Conservation (phyloP, 1,140 invertebrate genomes). For the Drosophila kepulauana region DNA sequence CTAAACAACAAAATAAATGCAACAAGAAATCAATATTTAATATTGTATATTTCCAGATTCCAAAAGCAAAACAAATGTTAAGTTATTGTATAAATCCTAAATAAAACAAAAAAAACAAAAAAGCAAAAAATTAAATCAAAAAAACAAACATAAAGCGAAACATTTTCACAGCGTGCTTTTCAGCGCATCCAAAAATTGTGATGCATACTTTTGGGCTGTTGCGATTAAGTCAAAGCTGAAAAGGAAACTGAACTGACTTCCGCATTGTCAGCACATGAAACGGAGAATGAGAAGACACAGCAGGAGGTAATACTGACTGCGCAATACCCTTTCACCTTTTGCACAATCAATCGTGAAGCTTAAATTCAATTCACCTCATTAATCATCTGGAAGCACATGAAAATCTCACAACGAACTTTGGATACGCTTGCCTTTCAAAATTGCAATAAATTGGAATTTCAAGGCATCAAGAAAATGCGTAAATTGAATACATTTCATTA, state of each 20-base stretch:
- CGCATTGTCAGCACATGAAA: slow-evolving; percentile 1
- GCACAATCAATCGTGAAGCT: slow-evolving; percentile 12
- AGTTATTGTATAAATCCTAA: slow-evolving; percentile 82
- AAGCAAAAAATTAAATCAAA: slow-evolving; percentile 33
- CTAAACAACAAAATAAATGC: slow-evolving; percentile 32
- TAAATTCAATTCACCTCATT: slow-evolving; percentile 36
- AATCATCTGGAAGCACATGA: slow-evolving; percentile 8
- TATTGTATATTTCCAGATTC: slow-evolving; percentile 83
- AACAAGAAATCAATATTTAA: slow-evolving; percentile 81
- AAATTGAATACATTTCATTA: slow-evolving; percentile 34
- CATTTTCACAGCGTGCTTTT: slow-evolving; percentile 30
- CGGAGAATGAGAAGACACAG: background rate
- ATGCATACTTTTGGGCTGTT: slow-evolving; percentile 13
- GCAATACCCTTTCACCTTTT: slow-evolving; percentile 54
- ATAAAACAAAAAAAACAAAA: slow-evolving; percentile 39
- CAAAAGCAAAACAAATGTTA: slow-evolving; percentile 78
- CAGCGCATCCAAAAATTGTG: background rate
- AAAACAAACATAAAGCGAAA: slow-evolving; percentile 3
- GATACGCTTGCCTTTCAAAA: too few relatives aligned
- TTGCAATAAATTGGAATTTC: too few relatives aligned
- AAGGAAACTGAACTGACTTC: background rate
- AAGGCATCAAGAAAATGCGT: background rate
- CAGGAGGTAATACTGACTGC: slow-evolving; percentile 11
- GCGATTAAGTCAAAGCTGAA: background rate
- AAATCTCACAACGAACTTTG: slow-evolving; percentile 5